A percentile compares a stretch with the other conserved stretches of the same genome.
phyloP scores from a whole-genome alignment of 2,797 vertebrate genomes.

The Peromyscus nudipes region DNA sequence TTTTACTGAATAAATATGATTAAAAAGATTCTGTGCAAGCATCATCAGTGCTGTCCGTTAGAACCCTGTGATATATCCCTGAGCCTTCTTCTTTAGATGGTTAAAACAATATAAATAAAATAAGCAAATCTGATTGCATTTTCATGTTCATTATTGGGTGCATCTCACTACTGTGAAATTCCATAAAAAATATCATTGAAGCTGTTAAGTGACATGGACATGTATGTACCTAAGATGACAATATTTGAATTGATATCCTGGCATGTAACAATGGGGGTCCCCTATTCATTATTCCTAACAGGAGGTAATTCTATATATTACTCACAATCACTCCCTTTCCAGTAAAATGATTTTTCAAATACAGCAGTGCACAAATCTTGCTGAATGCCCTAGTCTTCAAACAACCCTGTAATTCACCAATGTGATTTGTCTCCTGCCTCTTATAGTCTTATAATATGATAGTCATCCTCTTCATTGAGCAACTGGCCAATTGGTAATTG shows the following conservation, averaged over 20 bases:
- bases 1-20: conserved; percentile 14
- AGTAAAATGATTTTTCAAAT: conserved; percentile 62
- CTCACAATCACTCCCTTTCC: conserved; percentile 58
- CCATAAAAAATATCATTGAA: conserved; percentile 65
- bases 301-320: not conserved
- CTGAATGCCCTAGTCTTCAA: not conserved
- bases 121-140: conserved; percentile 79
- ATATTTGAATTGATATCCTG: conserved; percentile 60
- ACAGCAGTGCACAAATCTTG: not conserved
- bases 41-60: not conserved
- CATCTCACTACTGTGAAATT: conserved; percentile 65
- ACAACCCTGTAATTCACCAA: not conserved
- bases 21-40: conserved; percentile 13
- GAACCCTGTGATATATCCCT: not conserved
- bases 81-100: conserved; percentile 26
- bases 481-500: not conserved
- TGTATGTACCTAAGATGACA: conserved; percentile 65
- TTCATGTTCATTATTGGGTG: conserved; percentile 66
- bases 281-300: conserved; percentile 63
- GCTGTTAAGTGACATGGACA: conserved; percentile 51
- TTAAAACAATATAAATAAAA: conserved; percentile 7
- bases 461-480: not conserved
- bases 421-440: not conserved
- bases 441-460: not conserved
- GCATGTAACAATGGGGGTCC: conserved; percentile 43